Evolutionary conservation across 2,888 invertebrate genomes (phyloP).

Genomic region (Morpho helenor): DNA sequence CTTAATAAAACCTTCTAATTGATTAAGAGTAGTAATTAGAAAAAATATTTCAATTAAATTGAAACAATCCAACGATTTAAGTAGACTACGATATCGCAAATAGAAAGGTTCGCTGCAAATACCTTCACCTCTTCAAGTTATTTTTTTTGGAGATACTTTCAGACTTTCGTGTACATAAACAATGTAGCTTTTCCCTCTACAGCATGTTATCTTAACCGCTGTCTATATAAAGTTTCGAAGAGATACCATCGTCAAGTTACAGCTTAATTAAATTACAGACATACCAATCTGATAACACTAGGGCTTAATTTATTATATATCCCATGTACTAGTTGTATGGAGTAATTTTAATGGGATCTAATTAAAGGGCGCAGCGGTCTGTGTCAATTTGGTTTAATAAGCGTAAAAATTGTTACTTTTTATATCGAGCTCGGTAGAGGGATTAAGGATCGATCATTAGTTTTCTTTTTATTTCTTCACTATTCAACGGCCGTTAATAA

Average conservation of each 20-base stretch:
- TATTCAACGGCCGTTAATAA: constrained; percentile 3
- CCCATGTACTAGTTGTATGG: constrained; percentile 18
- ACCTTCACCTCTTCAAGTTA: no score
- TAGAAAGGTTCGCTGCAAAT: no score
- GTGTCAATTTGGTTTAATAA: constrained; percentile 12
- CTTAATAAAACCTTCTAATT: no score
- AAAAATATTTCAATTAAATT: no score
- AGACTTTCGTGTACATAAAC: constrained; percentile 14
- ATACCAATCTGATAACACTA: constrained; percentile 25
- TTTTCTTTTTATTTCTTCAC: constrained; percentile 10
- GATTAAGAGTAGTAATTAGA: no score
- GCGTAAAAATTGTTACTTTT: constrained; percentile 10
- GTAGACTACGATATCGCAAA: no score
- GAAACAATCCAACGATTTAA: no score
- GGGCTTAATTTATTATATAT: constrained; percentile 28
- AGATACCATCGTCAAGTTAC: constrained; percentile 32
- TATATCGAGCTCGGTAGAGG: constrained; percentile 5
- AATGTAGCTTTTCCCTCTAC: constrained; percentile 25
- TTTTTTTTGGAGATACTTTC: constrained; percentile 3
- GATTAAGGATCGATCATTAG: constrained; percentile 13
- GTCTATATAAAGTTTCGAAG: constrained; percentile 32
- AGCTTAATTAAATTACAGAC: constrained; percentile 34
- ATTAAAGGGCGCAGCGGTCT: constrained; percentile 16
- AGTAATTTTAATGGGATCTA: constrained; percentile 20
- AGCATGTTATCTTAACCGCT: constrained; percentile 28